Evolutionary conservation across 1,140 invertebrate species (phyloP).

Genomic region (Drosophila tsacasi): DNA sequence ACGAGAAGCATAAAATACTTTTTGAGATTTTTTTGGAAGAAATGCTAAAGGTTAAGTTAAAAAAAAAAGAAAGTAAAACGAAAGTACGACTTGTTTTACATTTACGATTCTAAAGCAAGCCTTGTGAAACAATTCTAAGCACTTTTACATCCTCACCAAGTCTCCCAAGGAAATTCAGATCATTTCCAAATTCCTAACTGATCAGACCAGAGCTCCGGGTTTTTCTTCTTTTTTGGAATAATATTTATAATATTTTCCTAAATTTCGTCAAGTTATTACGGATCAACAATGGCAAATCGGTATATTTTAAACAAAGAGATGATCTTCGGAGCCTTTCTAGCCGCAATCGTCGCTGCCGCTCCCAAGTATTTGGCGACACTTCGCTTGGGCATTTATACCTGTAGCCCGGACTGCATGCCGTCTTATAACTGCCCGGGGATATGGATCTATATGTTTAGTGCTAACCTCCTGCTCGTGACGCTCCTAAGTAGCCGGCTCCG

Average conservation of each 20-base stretch:
- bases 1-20: neutral
- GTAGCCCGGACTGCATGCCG: neutral
- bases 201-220: neutral
- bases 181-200: neutral
- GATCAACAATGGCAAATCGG: neutral
- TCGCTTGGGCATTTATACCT: neutral
- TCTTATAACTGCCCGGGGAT: neutral
- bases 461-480: fast-evolving
- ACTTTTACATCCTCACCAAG: neutral
- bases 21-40: no score
- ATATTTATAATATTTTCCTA: neutral
- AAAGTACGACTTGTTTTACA: no score
- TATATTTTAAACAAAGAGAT: no score
- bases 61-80: no score
- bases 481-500: neutral
- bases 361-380: neutral
- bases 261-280: neutral
- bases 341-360: neutral
- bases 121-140: neutral
- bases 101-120: neutral
- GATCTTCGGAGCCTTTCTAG: no score
- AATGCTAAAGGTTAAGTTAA: no score
- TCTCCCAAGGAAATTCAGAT: neutral
- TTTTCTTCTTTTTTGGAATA: neutral
- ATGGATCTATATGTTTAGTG: neutral